Evolutionary conservation across 1,140 invertebrate genomes (phyloP), one percentile per base, ranked within the genome.

Genomic region (Dreissena rostriformis): DNA sequence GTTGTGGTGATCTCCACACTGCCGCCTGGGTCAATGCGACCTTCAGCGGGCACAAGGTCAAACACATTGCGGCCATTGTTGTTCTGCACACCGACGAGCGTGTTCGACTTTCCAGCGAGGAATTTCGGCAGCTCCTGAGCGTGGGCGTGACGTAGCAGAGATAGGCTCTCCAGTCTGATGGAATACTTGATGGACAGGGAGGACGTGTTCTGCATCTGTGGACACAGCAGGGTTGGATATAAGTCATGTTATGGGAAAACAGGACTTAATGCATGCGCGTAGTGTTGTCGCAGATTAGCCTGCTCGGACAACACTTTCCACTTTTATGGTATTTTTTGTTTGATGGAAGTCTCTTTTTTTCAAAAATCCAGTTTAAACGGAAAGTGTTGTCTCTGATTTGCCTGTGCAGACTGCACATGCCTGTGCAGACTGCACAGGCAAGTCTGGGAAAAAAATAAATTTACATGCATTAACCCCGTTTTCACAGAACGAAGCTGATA

Each of bases 1-100:
- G 92, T 92, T 66, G 93, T 87, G 12, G 87, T 91, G 19, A 94
- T 88, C 73, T 94, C 93, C 67, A 89, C 87, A 67, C 83, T 91
- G 39, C 86, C 90, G 70, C 92, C 91, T 67, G 92, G 90, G 22
- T 87, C 77, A 67, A 94, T 93, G 4, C 77, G 89, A 11, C 93
- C 93, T 79, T 91, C 90, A 17, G 88, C 78, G 49, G 93, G 93
- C 39, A 92, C 91, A 65, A 93, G 86, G 76, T 94, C 93, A 91
- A 94, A 94, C n/a, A 92, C 92, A 83, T 89, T 90, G 55, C 91
- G 90, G 29, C 93, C 93, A 85, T 88, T 92, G 75, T 91, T 86
- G 83, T 94, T 94, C 72, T 93, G 92, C 22, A 88, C 84, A 89
- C 88, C 92, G 24, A 91, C 90, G 84, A 86, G 84, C 28, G 87